phyloP scores from a whole-genome alignment of 2,113 vertebrate species.

The Pseudorasbora parva region DNA sequence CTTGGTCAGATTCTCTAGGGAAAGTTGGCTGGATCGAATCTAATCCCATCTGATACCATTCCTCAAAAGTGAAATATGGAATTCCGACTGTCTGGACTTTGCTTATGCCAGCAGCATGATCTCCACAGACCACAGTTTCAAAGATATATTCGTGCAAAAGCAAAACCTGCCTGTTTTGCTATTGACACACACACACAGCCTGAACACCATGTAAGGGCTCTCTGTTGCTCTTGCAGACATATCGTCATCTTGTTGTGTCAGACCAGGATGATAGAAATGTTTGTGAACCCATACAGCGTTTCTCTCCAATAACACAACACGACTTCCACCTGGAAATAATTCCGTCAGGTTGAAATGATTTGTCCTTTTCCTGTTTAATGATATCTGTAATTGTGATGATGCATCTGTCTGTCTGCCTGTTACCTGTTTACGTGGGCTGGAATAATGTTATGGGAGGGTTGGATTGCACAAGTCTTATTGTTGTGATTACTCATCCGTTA shows the following conservation, averaged over 20 bases:
- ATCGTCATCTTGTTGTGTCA: not conserved
- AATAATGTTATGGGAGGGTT: slow-evolving; percentile 8
- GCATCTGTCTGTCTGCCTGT: slow-evolving; percentile 35
- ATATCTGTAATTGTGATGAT: not conserved
- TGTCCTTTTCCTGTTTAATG: slow-evolving; percentile 41
- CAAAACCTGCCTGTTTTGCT: not conserved
- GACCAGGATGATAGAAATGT: slow-evolving; percentile 2
- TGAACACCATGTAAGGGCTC: slow-evolving; percentile 8
- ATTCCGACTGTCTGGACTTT: slow-evolving; percentile 54
- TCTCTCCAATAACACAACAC: not conserved
- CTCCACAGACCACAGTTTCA: slow-evolving; percentile 30
- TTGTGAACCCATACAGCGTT: not conserved
- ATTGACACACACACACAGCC: not conserved
- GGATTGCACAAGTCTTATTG: not conserved
- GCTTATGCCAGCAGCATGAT: slow-evolving; percentile 43
- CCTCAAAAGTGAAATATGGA: slow-evolving; percentile 56
- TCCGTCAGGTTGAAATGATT: not conserved
- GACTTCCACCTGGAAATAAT: slow-evolving; percentile 26
- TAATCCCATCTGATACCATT: slow-evolving; percentile 60
- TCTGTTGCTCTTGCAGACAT: slow-evolving; percentile 12
- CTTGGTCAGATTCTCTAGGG: slow-evolving; percentile 44
- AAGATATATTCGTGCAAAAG: slow-evolving; percentile 10
- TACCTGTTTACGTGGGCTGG: slow-evolving; percentile 35
- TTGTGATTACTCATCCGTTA: slow-evolving; percentile 9
- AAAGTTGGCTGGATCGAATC: slow-evolving; percentile 38